Percentiles rank a stretch among this genome's conserved stretches.
Evolutionary conservation across 2,113 vertebrate species (phyloP).

Genomic region (Notechis scutatus): DNA sequence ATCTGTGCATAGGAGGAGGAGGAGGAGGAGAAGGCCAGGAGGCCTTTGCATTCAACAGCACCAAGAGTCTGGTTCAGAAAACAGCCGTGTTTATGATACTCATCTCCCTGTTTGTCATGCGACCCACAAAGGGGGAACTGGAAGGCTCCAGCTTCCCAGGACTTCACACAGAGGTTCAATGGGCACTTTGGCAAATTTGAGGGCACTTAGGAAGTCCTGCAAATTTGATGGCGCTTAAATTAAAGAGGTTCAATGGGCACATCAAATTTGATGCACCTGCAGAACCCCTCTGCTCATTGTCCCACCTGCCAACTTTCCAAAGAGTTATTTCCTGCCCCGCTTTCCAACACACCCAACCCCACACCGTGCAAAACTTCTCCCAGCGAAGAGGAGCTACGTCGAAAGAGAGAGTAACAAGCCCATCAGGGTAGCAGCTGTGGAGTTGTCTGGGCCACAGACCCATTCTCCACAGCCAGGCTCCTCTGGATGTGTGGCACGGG

Average conservation of each 20-base stretch:
- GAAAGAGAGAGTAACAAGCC: background rate
- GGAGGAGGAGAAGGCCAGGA: background rate
- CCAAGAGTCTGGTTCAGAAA: background rate
- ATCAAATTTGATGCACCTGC: no score
- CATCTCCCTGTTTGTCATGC: background rate
- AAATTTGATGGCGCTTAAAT: background rate
- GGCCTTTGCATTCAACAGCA: background rate
- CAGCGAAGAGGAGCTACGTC: background rate
- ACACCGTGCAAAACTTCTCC: no score
- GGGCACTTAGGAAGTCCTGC: background rate
- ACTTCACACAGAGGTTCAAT: background rate
- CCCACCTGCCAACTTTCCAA: background rate
- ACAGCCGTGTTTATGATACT: background rate
- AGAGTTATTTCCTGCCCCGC: background rate
- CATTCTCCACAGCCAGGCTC: background rate
- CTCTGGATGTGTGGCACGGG: background rate
- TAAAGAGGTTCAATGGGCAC: no score
- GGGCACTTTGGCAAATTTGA: background rate
- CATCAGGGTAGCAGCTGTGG: background rate
- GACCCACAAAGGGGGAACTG: background rate
- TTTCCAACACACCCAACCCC: background rate
- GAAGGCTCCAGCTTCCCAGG: background rate
- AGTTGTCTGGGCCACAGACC: background rate
- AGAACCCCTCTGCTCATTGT: background rate
- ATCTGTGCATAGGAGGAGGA: background rate